phyloP scores from a whole-genome alignment of 2,797 vertebrate genomes.

The Manis javanica region DNA sequence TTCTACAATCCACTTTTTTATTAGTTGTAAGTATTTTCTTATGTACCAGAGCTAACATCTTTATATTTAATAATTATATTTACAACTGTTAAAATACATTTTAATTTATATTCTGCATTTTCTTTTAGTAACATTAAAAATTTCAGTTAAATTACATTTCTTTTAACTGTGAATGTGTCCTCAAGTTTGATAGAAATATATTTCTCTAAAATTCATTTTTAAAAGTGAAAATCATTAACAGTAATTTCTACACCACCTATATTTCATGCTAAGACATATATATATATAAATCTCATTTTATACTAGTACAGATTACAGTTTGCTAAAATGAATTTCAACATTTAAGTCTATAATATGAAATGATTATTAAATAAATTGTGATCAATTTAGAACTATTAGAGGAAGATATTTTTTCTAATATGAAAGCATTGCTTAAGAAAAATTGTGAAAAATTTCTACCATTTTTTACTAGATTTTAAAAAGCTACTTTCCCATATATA shows the following conservation, averaged over 20 bases:
- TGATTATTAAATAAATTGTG: constrained; percentile 61
- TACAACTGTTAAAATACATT: constrained; percentile 64
- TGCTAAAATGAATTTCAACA: constrained; percentile 52
- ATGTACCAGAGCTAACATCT: constrained; percentile 70
- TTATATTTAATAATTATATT: constrained; percentile 79
- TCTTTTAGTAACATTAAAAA: constrained; percentile 60
- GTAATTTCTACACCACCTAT: background rate
- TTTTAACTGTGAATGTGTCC: background rate
- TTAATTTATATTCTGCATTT: constrained; percentile 69
- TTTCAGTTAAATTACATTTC: constrained; percentile 52
- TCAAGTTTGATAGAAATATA: constrained; percentile 40
- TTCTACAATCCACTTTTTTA: constrained; percentile 79
- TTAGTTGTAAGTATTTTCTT: constrained; percentile 79
- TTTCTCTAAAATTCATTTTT: constrained; percentile 61
- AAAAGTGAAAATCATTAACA: constrained; percentile 56
- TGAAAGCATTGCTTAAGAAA: constrained; percentile 48
- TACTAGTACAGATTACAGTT: constrained; percentile 36
- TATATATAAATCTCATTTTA: constrained; percentile 59
- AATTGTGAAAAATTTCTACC: constrained; percentile 27
- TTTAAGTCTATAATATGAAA: constrained; percentile 30
- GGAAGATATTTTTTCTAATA: constrained; percentile 71
- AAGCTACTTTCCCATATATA: background rate
- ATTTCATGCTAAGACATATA: constrained; percentile 20
- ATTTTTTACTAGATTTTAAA: constrained; percentile 66
- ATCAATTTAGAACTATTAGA: constrained; percentile 12